Base-by-base conservation (phyloP, 2,113 vertebrate species). In the Engraulis encrasicolus region DNA sequence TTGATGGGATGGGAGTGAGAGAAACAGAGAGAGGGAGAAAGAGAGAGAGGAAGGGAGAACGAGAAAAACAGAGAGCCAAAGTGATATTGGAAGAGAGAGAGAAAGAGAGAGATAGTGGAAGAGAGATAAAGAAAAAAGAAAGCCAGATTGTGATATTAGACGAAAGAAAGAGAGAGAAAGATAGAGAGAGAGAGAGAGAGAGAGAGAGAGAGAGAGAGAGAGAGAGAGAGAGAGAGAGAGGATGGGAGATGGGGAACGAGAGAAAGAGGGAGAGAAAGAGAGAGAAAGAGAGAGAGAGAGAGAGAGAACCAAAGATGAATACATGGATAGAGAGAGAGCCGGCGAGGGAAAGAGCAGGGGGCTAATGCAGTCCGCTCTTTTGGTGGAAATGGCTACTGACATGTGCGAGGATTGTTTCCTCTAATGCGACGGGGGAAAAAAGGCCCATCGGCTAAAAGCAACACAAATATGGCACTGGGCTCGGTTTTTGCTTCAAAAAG, bases 401-500 rank as follows among this genome's bases (percentile, higher is more conserved):
- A 90, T 89, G 86, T 89, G 81, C 89, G 86, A 89, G 79, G 85
- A 87, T 82, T 74, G 81, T 88, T 89, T 82, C 58, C 83, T 54
- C 81, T 89, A 86, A 89, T 91, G 89, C 84, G 34, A 86, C 80
- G 86, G 87, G 66, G 15, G 14, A 74, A 74, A 86, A 86, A 81
- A 87, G 88, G 86, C 82, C 86, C 85, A 61, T 23, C 27, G 81
- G 86, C 31, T 45, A 85, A 34, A 48, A 15, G 61, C 66, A 81
- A 79, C 85, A 80, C 89, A 89, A 50, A 82, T 78, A 54, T 23
- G n/a, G 34, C 54, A 54, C 49, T 40, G 74, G 77, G 78, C 61
- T 6, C 52, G 37, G 66, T 78, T 66, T 38, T 45, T 58, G 82
- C 82, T 85, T 23, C 86, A 74, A 87, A 74, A 87, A 54, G 79